These are phyloP conservation scores for Drosophila kanapiae DNA, from an alignment of 1,140 invertebrate genomes.

Conservation along the genomic window DNA sequence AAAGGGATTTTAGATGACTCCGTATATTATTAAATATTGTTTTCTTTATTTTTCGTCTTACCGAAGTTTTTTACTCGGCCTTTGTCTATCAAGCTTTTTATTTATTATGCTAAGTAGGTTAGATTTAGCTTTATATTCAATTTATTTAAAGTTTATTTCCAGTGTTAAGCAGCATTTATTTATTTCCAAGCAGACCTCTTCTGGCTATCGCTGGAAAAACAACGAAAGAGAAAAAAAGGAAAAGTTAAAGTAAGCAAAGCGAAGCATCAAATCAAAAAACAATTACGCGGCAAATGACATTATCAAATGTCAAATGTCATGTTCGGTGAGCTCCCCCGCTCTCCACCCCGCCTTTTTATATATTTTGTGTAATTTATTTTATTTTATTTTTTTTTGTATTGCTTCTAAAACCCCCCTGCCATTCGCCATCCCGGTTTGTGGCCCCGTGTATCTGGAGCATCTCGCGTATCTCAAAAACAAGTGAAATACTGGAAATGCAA, in stretches of 20 bases:
- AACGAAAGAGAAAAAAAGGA: slow-evolving; percentile 9
- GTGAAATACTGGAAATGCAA: slow-evolving; percentile 62
- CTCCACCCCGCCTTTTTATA: background rate
- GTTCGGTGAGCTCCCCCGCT: slow-evolving; percentile 40
- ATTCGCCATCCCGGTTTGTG: background rate
- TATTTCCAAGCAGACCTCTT: background rate
- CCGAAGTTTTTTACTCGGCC: too few relatives aligned
- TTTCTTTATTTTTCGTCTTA: too few relatives aligned
- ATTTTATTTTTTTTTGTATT: slow-evolving; percentile 1
- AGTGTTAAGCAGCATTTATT: background rate
- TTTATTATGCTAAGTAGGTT: too few relatives aligned
- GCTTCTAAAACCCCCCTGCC: background rate
- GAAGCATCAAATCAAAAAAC: slow-evolving; percentile 79
- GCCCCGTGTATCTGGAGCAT: slow-evolving; percentile 12
- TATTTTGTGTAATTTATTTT: slow-evolving; percentile 26
- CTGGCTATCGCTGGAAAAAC: slow-evolving; percentile 4
- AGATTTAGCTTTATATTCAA: background rate
- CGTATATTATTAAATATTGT: too few relatives aligned
- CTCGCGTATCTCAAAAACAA: slow-evolving; percentile 23
- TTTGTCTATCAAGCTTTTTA: too few relatives aligned
- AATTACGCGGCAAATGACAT: slow-evolving; percentile 83
- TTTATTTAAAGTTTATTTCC: background rate
- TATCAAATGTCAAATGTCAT: slow-evolving; percentile 84
- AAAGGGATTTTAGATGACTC: too few relatives aligned
- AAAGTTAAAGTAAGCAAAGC: slow-evolving; percentile 39